phyloP scores from a whole-genome alignment of 2,888 invertebrate species.

The Apocheima hispidaria region DNA sequence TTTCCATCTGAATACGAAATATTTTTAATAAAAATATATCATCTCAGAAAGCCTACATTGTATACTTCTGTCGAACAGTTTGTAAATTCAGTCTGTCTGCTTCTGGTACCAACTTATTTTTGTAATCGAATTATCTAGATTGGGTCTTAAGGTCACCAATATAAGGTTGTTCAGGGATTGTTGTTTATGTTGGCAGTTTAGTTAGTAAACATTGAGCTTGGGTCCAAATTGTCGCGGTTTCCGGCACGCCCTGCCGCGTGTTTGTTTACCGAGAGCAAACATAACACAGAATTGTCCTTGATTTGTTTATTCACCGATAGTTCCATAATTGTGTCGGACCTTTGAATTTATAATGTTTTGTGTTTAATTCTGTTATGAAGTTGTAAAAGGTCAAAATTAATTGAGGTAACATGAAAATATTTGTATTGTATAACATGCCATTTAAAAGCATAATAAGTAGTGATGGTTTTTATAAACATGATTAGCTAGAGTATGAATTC shows the following conservation, averaged over 20 bases:
- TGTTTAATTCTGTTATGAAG: conserved; percentile 15
- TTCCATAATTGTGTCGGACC: conserved; percentile 48
- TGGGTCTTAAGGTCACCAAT: conserved; percentile 8
- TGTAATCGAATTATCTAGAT: conserved; percentile 12
- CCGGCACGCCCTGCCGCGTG: conserved; percentile 49
- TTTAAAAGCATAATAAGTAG: too few relatives aligned
- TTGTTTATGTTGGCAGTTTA: conserved; percentile 57
- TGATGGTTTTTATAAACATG: too few relatives aligned
- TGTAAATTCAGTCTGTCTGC: conserved; percentile 66
- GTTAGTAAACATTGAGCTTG: conserved; percentile 69
- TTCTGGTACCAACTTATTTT: conserved; percentile 39
- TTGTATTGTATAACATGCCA: background rate
- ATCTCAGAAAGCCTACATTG: conserved; percentile 58
- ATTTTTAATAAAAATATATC: conserved; percentile 52
- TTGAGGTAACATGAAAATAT: background rate
- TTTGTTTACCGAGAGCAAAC: conserved; percentile 64
- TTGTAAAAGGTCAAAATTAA: background rate
- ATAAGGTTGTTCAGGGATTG: conserved; percentile 29
- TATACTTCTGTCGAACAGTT: conserved; percentile 56
- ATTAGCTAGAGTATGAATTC: too few relatives aligned
- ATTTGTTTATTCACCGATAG: conserved; percentile 66
- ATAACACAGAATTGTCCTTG: conserved; percentile 64
- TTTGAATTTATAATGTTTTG: conserved; percentile 38
- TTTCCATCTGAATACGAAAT: too few relatives aligned
- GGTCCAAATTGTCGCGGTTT: conserved; percentile 72